A percentile compares a stretch with the other conserved stretches of the same genome.
Evolutionary conservation across 1,140 invertebrate species (phyloP).

Genomic region (Microplitis mediator): DNA sequence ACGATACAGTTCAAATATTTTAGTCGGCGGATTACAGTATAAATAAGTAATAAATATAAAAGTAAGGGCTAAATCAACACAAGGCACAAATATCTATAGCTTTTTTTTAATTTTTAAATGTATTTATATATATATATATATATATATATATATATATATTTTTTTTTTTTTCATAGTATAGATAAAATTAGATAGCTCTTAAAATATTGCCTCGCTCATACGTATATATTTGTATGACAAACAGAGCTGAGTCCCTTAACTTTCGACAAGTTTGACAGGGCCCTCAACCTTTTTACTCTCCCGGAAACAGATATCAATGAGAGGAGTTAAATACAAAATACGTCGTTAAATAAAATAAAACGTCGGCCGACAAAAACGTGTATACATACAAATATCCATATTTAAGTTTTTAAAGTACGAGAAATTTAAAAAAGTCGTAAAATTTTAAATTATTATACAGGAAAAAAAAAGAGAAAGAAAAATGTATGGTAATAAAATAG

Average conservation of each 20-base stretch:
- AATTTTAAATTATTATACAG: too few species aligned
- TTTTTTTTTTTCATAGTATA: slow-evolving; percentile 18
- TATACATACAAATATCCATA: too few species aligned
- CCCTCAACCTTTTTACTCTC: slow-evolving; percentile 8
- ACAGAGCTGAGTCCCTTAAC: slow-evolving; percentile 16
- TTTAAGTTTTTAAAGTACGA: too few species aligned
- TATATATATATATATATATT: too few species aligned
- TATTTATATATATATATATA: too few species aligned
- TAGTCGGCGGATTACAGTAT: slow-evolving; percentile 5
- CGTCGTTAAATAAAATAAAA: too few species aligned
- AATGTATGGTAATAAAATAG: too few species aligned
- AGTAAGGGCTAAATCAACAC: slow-evolving; percentile 25
- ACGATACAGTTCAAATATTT: background rate
- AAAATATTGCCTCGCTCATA: slow-evolving; percentile 10
- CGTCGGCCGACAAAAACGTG: too few species aligned
- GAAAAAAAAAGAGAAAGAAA: too few species aligned
- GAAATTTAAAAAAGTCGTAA: too few species aligned
- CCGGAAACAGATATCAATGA: background rate
- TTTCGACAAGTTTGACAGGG: slow-evolving; percentile 11
- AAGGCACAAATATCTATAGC: background rate
- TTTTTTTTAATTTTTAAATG: background rate
- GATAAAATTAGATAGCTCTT: slow-evolving; percentile 32
- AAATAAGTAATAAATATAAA: background rate
- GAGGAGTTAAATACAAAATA: background rate
- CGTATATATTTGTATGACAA: slow-evolving; percentile 27